A percentile compares a stretch with the other conserved stretches of the same genome.
Evolutionary conservation across 2,888 invertebrate genomes (phyloP).

Genomic region (Alentia gelatinosa): DNA sequence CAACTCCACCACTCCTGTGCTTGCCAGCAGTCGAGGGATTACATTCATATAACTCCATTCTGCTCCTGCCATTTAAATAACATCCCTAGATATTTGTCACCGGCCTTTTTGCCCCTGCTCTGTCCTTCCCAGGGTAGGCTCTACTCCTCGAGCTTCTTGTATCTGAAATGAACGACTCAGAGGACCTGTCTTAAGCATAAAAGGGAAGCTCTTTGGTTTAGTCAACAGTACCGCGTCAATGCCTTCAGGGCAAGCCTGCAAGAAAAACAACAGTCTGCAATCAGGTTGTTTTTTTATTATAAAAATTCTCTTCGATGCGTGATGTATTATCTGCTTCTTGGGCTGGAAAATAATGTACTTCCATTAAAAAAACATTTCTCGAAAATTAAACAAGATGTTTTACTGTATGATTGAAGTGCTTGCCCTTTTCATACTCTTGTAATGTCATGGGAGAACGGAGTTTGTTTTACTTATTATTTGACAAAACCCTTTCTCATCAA

Average conservation of each 20-base stretch:
- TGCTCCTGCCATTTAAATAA: constrained; percentile 49
- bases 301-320: neutral
- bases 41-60: constrained; percentile 61
- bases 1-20: neutral
- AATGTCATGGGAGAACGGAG: neutral
- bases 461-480: neutral
- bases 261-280: neutral
- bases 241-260: neutral
- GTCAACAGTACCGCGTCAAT: neutral
- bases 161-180: neutral
- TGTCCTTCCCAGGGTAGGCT: neutral
- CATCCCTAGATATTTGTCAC: constrained; percentile 29
- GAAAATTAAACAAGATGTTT: constrained; percentile 12
- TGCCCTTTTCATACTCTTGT: neutral
- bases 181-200: constrained; percentile 29
- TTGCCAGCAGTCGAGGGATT: constrained; percentile 55
- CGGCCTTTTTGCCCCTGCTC: neutral
- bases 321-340: constrained; percentile 14
- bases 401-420: neutral
- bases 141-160: neutral
- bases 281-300: neutral
- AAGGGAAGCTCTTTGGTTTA: constrained; percentile 35
- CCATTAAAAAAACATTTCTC: neutral
- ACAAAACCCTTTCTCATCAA: neutral
- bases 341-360: constrained; percentile 8